These are phyloP conservation scores for Merluccius polli DNA, from an alignment of 2,797 vertebrate genomes.

Conservation along the genomic window DNA sequence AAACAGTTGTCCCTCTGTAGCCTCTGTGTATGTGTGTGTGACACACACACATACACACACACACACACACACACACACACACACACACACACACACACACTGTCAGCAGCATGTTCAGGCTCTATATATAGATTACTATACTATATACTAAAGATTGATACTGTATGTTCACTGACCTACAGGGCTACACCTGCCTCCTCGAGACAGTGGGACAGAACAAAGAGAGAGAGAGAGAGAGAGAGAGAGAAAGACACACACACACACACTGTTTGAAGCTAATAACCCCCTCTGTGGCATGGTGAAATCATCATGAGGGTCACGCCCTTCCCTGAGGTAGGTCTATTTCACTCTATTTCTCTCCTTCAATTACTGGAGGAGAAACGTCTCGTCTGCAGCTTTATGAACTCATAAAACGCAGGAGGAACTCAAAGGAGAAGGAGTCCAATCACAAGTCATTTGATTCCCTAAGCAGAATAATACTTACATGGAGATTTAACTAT, in stretches of 20 bases:
- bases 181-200: constrained; percentile 46
- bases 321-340: constrained; percentile 44
- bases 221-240: not conserved
- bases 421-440: not conserved
- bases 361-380: constrained; percentile 27
- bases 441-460: not conserved
- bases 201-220: constrained; percentile 48
- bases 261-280: constrained; percentile 55
- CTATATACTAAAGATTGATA: too few species aligned
- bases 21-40: too few species aligned
- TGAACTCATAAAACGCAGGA: not conserved
- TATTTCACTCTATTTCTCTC: constrained; percentile 34
- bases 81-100: not conserved
- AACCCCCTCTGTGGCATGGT: constrained; percentile 59
- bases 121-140: not conserved
- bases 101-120: not conserved
- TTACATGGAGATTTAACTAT: not conserved
- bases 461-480: not conserved
- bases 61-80: not conserved
- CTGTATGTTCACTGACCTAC: not conserved
- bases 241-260: too few species aligned
- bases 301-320: constrained; percentile 52
- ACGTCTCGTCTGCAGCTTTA: constrained; percentile 16
- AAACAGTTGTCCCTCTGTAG: not conserved
- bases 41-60: not conserved